Conservation (phyloP, 2,888 invertebrate species). For the Hyppa rectilinea region DNA sequence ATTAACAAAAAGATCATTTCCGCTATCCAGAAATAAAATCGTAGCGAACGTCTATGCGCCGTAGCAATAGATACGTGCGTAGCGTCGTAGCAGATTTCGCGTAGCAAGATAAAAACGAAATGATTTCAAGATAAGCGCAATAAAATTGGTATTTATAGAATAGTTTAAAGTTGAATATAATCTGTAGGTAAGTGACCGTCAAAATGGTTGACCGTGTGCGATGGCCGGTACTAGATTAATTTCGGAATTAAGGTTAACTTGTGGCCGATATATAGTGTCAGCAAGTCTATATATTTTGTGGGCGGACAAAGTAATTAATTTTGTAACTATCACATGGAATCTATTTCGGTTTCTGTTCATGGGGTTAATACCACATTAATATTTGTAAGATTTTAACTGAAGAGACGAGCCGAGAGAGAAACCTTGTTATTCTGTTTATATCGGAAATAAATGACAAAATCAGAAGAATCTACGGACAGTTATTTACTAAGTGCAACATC, state of each 20-base stretch:
- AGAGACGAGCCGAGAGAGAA: too few relatives aligned
- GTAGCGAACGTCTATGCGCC: conserved; percentile 27
- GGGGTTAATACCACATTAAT: not conserved
- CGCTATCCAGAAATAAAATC: conserved; percentile 7
- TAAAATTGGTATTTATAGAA: not conserved
- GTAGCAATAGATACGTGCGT: conserved; percentile 38
- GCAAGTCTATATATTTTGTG: not conserved
- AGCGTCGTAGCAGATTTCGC: conserved; percentile 33
- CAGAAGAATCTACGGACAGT: too few relatives aligned
- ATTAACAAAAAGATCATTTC: not conserved
- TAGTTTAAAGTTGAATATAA: conserved; percentile 4
- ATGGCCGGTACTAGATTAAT: conserved; percentile 22
- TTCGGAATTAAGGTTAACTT: conserved; percentile 35
- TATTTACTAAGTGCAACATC: too few relatives aligned
- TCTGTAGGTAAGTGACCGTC: conserved; percentile 17
- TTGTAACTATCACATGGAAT: not conserved
- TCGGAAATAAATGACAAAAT: too few relatives aligned
- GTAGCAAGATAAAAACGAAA: conserved; percentile 21
- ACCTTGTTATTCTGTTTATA: too few relatives aligned
- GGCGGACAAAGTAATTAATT: not conserved
- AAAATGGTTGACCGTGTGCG: conserved; percentile 35
- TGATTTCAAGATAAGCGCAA: not conserved
- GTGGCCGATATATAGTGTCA: conserved; percentile 1
- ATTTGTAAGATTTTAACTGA: not conserved
- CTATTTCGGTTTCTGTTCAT: not conserved